Evolutionary conservation across 2,888 invertebrate species (phyloP), one percentile per base, ranked within the genome.

Genomic region (Girardia tigrina): DNA sequence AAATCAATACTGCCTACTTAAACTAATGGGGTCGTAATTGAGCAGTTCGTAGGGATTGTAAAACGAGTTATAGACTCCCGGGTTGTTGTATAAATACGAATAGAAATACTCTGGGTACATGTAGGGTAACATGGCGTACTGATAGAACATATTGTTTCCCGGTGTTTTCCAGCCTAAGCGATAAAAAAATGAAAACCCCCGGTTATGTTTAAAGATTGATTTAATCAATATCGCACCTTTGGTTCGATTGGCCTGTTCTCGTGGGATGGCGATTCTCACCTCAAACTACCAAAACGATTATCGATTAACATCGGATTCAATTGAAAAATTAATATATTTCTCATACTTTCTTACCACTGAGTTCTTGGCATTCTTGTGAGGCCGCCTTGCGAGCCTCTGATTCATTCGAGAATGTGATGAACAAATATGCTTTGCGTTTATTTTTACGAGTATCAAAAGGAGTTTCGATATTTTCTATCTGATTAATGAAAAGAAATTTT

Each of bases 381-480:
- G 42, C 28, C 4, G 77, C 77, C 28, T 77, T 77, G 23, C 70
- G 42, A 2, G 77, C 77, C 23, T 78, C 77, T 12, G 72, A 56
- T 28, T 77, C 77, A n/a, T 77, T 26, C 4, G 70, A 42, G 28
- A 28, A 77, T 4, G 23, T 28, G 2, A 77, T 77, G 28, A 77
- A 77, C 8, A 77, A 72, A 42, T 77, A 77, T 6, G 72, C 27
- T 20, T 77, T 77, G 14, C 77, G 42, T 27, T 77, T 77, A 1
- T 70, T 28, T 28, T 73, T 71, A 16, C 1, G 1, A 23, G 36
- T 94, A 85, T 95, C 95, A 82, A 91, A 94, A 77, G 95, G 95
- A 90, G 94, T 90, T 86, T 95, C 95, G 76, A 94, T 90, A 81
- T 94, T 93, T 78, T 92, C 89, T 81, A 94, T 91, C 93, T 94